These are phyloP conservation scores for Palythoa heliodiscus DNA, from an alignment of 92 coral and sea anemone species.

Conservation along the genomic window DNA sequence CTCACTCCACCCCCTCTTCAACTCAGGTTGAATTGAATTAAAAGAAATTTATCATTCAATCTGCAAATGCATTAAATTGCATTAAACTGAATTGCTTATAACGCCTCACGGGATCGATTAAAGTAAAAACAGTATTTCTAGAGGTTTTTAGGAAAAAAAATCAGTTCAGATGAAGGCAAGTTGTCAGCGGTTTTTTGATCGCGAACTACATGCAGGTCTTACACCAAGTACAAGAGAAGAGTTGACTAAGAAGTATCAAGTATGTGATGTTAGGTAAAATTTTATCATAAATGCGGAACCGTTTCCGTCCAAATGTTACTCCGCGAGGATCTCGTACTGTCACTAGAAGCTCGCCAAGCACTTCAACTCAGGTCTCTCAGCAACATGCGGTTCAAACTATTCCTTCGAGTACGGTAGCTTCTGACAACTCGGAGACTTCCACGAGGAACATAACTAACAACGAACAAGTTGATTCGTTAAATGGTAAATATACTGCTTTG, in stretches of 20 bases:
- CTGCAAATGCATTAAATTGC: too few species aligned
- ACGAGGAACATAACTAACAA: neutral
- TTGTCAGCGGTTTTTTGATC: neutral
- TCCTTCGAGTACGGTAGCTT: neutral
- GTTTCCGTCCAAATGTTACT: constrained; percentile 60
- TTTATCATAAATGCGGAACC: constrained; percentile 48
- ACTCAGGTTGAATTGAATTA: too few species aligned
- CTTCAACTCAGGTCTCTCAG: neutral
- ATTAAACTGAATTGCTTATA: too few species aligned
- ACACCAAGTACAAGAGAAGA: neutral
- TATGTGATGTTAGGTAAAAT: neutral
- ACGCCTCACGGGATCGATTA: too few species aligned
- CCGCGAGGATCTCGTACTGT: constrained; percentile 49
- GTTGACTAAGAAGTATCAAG: too few species aligned
- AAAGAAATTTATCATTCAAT: too few species aligned
- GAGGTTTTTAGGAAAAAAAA: too few species aligned
- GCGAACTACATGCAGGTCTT: neutral
- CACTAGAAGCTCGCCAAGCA: neutral
- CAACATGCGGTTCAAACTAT: neutral
- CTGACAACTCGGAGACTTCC: neutral
- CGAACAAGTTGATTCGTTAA: neutral
- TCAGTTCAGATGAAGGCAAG: too few species aligned
- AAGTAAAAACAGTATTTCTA: too few species aligned
- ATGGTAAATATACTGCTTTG: neutral
- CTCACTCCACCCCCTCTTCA: too few species aligned